Evolutionary conservation across 2,113 vertebrate species (phyloP).

Genomic region (Bothrops jararaca): DNA sequence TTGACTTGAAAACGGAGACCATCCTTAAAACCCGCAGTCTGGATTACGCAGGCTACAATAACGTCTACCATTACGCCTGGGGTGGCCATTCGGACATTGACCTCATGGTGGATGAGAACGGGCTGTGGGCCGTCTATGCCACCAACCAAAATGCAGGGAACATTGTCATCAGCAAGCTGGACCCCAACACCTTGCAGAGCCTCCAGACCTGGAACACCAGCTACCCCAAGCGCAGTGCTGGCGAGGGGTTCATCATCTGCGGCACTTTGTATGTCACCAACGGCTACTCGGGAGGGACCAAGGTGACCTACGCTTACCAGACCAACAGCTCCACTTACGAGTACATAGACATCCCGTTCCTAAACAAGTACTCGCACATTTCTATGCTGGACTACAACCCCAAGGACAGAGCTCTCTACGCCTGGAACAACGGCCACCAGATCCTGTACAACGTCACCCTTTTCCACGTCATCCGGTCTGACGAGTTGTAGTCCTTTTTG

Average conservation of each 20-base stretch:
- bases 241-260: constrained; percentile 98
- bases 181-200: constrained; percentile 89
- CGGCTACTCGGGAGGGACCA: constrained; percentile 93
- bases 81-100: constrained; percentile 98
- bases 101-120: constrained; percentile 95
- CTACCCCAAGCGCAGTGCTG: constrained; percentile 95
- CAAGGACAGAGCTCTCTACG: constrained; percentile 92
- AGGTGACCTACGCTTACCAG: constrained; percentile 96
- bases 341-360: constrained; percentile 96
- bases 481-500: constrained; percentile 81
- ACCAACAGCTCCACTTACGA: constrained; percentile 98
- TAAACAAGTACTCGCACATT: constrained; percentile 97
- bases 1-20: constrained; percentile 89
- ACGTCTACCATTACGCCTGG: constrained; percentile 98
- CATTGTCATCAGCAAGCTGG: constrained; percentile 95
- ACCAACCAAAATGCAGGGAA: constrained; percentile 98
- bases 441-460: constrained; percentile 97
- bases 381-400: constrained; percentile 99
- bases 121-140: constrained; percentile 95
- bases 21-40: constrained; percentile 93
- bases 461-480: constrained; percentile 94
- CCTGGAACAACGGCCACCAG: constrained; percentile 98
- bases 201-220: constrained; percentile 93
- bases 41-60: constrained; percentile 94
- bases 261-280: constrained; percentile 97